A percentile compares a stretch with the other conserved stretches of the same genome.
phyloP scores from a whole-genome alignment of 2,113 vertebrate genomes.

The Solea senegalensis region DNA sequence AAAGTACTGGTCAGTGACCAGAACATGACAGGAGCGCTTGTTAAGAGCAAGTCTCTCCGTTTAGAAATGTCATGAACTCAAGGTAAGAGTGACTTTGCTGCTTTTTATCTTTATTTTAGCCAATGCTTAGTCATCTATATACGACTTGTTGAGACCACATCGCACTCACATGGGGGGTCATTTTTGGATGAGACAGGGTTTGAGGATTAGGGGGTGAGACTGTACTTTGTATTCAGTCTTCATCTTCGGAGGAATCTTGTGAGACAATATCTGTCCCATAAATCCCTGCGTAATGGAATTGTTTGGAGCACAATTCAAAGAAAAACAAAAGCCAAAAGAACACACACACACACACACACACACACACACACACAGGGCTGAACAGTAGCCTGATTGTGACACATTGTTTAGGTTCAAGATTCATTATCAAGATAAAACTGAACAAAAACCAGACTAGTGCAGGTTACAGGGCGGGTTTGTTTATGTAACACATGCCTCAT shows the following conservation, averaged over 20 bases:
- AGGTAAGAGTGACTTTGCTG: neutral
- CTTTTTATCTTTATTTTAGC: neutral
- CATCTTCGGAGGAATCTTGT: neutral
- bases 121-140: neutral
- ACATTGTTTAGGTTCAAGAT: too few species aligned
- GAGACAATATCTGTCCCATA: neutral
- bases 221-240: neutral
- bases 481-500: too few species aligned
- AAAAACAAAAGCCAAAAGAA: neutral
- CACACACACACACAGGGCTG: too few species aligned
- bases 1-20: conserved; percentile 23
- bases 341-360: too few species aligned
- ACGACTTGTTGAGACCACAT: too few species aligned
- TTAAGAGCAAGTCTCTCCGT: conserved; percentile 19
- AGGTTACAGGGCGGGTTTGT: too few species aligned
- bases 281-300: neutral
- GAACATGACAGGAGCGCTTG: conserved; percentile 22
- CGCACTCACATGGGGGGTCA: neutral
- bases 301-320: conserved; percentile 1
- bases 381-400: too few species aligned
- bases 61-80: neutral
- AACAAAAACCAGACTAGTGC: too few species aligned
- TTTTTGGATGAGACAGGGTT: neutral
- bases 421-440: too few species aligned
- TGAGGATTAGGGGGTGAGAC: neutral